Evolutionary conservation across 2,797 vertebrate genomes (phyloP).

Genomic region (Miichthys miiuy): DNA sequence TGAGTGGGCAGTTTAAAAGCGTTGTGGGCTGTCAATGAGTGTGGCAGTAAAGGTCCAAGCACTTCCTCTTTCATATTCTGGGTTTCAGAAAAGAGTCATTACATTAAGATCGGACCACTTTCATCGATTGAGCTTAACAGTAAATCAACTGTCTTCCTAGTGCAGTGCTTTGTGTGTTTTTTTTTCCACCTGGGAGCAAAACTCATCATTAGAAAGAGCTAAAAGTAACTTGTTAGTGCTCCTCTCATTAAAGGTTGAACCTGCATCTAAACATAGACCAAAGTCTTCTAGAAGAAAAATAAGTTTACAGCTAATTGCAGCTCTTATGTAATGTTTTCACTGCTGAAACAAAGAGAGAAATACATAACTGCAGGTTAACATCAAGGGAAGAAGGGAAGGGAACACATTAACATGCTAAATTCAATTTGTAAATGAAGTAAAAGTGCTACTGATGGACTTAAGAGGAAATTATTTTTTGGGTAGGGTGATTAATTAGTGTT

Average conservation of each 20-base stretch:
- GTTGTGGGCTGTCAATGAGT: neutral
- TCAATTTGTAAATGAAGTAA: slow-evolving; percentile 23
- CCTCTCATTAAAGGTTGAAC: slow-evolving; percentile 41
- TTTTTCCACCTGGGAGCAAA: neutral
- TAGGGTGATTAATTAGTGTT: slow-evolving; percentile 52
- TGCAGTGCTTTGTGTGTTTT: neutral
- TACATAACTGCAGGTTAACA: slow-evolving; percentile 26
- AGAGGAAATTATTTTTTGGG: slow-evolving; percentile 21
- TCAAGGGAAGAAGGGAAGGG: neutral
- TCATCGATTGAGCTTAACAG: slow-evolving; percentile 13
- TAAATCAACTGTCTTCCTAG: slow-evolving; percentile 12
- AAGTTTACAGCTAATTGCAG: slow-evolving; percentile 35
- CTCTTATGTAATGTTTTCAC: slow-evolving; percentile 18
- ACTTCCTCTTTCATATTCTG: slow-evolving; percentile 28
- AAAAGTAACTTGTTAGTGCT: slow-evolving; percentile 34
- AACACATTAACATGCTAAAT: neutral
- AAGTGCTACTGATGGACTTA: slow-evolving; percentile 17
- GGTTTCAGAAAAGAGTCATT: slow-evolving; percentile 17
- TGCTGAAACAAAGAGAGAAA: slow-evolving; percentile 11
- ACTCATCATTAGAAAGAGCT: slow-evolving; percentile 31
- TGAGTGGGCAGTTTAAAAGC: slow-evolving; percentile 19
- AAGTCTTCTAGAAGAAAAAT: slow-evolving; percentile 1
- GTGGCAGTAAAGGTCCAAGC: slow-evolving; percentile 7
- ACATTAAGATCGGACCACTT: slow-evolving; percentile 20
- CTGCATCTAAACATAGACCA: slow-evolving; percentile 48